Conservation (phyloP, 2,888 invertebrate genomes). For the Agrypnus murinus region DNA sequence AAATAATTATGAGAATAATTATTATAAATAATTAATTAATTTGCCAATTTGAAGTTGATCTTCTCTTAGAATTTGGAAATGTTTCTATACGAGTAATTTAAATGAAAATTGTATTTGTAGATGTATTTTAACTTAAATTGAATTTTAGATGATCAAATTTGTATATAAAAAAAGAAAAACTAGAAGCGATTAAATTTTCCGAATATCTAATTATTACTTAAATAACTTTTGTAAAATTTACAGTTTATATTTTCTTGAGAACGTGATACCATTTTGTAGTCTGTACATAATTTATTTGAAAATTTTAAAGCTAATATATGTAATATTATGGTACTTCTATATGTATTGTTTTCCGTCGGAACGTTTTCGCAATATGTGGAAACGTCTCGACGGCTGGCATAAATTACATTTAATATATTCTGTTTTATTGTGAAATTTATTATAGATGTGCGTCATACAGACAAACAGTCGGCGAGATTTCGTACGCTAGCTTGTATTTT, state of each 20-base stretch:
- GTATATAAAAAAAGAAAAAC: conserved; percentile 66
- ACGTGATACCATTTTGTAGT: conserved; percentile 67
- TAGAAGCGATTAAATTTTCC: conserved; percentile 58
- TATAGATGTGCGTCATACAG: conserved; percentile 70
- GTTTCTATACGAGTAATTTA: conserved; percentile 61
- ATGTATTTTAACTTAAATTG: conserved; percentile 65
- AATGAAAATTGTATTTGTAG: conserved; percentile 61
- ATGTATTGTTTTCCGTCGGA: conserved; percentile 59
- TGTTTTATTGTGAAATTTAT: conserved; percentile 69
- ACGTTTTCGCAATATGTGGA: conserved; percentile 42
- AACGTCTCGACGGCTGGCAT: conserved; percentile 52
- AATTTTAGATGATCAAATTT: conserved; percentile 65
- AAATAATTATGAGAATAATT: conserved; percentile 59
- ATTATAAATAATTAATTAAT: conserved; percentile 60
- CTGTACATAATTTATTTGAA: conserved; percentile 69
- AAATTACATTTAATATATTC: conserved; percentile 69
- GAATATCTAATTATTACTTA: conserved; percentile 56
- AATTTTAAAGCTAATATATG: conserved; percentile 69
- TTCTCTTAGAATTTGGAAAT: conserved; percentile 62
- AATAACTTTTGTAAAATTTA: conserved; percentile 65
- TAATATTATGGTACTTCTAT: conserved; percentile 66
- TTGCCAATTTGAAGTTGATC: conserved; percentile 66
- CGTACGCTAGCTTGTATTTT: conserved; percentile 75
- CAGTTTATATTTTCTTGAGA: conserved; percentile 63
- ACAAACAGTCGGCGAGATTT: conserved; percentile 70